These are phyloP conservation scores for Pteropus alecto DNA, from an alignment of 2,113 vertebrate species.

Conservation along the genomic window DNA sequence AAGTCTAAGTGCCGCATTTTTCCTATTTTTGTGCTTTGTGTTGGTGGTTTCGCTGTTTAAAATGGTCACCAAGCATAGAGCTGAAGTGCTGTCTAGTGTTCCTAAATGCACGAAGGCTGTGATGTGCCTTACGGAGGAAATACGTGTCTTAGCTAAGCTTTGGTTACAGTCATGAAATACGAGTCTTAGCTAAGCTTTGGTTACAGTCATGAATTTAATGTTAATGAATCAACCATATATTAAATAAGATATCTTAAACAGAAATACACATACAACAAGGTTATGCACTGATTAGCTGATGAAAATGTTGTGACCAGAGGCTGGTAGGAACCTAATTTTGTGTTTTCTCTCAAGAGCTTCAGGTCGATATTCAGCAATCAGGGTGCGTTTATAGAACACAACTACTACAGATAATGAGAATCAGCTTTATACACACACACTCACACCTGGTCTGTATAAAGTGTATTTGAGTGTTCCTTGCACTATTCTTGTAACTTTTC, in stretches of 20 bases:
- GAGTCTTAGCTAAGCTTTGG: neutral
- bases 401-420: neutral
- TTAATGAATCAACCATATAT: neutral
- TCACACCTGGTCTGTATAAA: neutral
- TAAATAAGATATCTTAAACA: neutral
- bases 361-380: neutral
- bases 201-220: neutral
- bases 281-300: neutral
- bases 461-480: neutral
- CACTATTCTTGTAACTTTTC: neutral
- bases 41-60: neutral
- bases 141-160: neutral
- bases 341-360: neutral
- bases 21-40: neutral
- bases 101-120: neutral
- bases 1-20: neutral
- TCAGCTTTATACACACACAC: neutral
- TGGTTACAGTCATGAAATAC: neutral
- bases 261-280: neutral
- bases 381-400: neutral
- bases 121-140: neutral
- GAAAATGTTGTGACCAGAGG: neutral
- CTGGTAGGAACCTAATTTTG: neutral
- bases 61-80: neutral
- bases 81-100: neutral